These are phyloP conservation scores for Chelmon rostratus DNA, from an alignment of 2,797 vertebrate species.

Conservation along the genomic window DNA sequence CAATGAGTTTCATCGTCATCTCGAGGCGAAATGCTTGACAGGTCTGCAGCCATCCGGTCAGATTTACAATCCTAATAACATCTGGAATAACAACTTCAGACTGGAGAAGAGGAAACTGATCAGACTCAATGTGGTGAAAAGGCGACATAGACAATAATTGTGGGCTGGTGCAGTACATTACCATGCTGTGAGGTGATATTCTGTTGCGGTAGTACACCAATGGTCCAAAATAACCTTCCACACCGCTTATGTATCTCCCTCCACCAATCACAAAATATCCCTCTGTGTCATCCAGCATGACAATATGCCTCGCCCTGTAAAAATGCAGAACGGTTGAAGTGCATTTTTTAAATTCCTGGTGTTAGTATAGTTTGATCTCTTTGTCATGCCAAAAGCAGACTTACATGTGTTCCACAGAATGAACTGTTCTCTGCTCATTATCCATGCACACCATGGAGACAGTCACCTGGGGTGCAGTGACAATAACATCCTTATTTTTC, in stretches of 20 bases:
- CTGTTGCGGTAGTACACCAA: conserved; percentile 81
- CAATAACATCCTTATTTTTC: not conserved
- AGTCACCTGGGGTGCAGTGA: conserved; percentile 70
- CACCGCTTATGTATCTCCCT: conserved; percentile 76
- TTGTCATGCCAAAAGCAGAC: conserved; percentile 16
- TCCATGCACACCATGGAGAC: conserved; percentile 75
- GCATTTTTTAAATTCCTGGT: not conserved
- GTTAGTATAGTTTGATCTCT: not conserved
- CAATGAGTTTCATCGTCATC: conserved; percentile 63
- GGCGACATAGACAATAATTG: not conserved
- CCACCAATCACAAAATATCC: conserved; percentile 88
- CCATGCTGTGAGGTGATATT: conserved; percentile 62
- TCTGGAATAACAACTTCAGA: conserved; percentile 72
- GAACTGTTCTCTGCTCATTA: conserved; percentile 35
- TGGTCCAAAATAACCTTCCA: conserved; percentile 86
- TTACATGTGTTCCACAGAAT: conserved; percentile 75
- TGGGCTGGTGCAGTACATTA: conserved; percentile 47
- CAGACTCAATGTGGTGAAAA: not conserved
- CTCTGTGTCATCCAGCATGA: conserved; percentile 83
- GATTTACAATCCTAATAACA: conserved; percentile 70
- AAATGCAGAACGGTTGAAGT: not conserved
- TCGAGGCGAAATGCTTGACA: conserved; percentile 79
- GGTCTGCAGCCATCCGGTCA: conserved; percentile 81
- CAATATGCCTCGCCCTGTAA: conserved; percentile 68
- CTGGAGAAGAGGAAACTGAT: conserved; percentile 60